These are phyloP conservation scores for Geotria australis DNA, from an alignment of 2,797 vertebrate genomes.

Conservation along the genomic window DNA sequence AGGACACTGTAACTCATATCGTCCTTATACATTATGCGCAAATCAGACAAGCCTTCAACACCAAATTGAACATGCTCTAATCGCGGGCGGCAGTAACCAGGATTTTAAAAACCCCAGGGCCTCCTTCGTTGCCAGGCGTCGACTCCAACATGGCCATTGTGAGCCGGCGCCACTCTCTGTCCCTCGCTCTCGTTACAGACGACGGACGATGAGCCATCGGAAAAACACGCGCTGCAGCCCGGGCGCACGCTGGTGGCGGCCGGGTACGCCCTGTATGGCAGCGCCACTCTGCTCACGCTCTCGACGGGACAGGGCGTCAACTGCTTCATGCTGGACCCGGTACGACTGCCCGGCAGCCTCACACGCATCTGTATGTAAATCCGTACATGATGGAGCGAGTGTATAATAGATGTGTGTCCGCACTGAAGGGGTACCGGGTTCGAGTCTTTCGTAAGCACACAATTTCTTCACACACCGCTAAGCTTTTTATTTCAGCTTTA, in stretches of 20 bases:
- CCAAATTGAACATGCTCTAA: no score
- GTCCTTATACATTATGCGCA: no score
- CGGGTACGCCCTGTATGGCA: conserved; percentile 76
- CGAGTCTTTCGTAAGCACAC: not conserved
- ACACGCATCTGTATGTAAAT: not conserved
- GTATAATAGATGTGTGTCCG: not conserved
- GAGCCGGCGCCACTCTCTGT: no score
- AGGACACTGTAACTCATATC: no score
- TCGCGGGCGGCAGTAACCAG: no score
- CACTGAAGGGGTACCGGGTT: not conserved
- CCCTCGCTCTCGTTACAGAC: conserved; percentile 9
- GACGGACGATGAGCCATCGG: conserved; percentile 25
- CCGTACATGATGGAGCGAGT: not conserved
- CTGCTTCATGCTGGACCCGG: conserved; percentile 91
- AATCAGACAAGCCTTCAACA: no score
- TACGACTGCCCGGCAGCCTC: conserved; percentile 6
- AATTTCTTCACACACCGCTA: not conserved
- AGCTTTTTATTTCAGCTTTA: no score
- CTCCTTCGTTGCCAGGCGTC: no score
- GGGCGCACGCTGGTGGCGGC: conserved; percentile 64
- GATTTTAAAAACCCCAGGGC: no score
- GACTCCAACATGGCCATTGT: no score
- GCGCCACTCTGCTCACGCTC: conserved; percentile 77
- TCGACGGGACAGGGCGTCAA: conserved; percentile 59
- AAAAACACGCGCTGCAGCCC: conserved; percentile 47